Evolutionary conservation across 2,888 invertebrate genomes (phyloP).

Genomic region (Pandemis heparana): DNA sequence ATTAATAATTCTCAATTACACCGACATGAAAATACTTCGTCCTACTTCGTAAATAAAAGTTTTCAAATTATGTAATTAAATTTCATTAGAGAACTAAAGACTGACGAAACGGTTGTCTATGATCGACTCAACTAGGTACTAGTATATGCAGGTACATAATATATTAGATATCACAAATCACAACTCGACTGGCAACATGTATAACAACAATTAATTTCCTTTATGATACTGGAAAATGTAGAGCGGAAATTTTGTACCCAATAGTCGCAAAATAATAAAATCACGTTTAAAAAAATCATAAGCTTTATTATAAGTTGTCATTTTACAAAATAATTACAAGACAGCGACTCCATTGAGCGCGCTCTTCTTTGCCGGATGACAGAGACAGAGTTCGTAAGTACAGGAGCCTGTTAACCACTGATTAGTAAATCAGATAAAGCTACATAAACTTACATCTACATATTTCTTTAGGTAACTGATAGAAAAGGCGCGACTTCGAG

Average conservation of each 20-base stretch:
- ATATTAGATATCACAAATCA: too few species aligned
- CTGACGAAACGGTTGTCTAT: too few species aligned
- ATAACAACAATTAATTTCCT: too few species aligned
- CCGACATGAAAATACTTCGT: too few species aligned
- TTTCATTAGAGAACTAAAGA: too few species aligned
- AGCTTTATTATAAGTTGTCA: slow-evolving; percentile 36
- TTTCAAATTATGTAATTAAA: too few species aligned
- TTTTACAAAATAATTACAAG: slow-evolving; percentile 37
- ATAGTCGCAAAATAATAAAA: neutral
- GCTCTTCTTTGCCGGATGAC: slow-evolving; percentile 24
- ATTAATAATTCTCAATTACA: too few species aligned
- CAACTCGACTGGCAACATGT: too few species aligned
- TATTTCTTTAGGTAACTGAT: neutral
- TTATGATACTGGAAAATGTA: neutral
- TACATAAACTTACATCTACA: slow-evolving; percentile 8
- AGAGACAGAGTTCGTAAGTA: slow-evolving; percentile 28
- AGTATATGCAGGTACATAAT: too few species aligned
- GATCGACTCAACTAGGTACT: too few species aligned
- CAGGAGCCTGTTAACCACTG: slow-evolving; percentile 26
- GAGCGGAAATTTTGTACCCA: neutral
- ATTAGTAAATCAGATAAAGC: slow-evolving; percentile 5
- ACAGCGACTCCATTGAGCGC: slow-evolving; percentile 16
- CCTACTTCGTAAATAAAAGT: too few species aligned
- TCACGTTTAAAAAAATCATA: slow-evolving; percentile 23
- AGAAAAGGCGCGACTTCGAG: neutral